A percentile compares a stretch with the other conserved stretches of the same genome.
phyloP scores from a whole-genome alignment of 2,888 invertebrate species.

The Lithophane semibrunnea region DNA sequence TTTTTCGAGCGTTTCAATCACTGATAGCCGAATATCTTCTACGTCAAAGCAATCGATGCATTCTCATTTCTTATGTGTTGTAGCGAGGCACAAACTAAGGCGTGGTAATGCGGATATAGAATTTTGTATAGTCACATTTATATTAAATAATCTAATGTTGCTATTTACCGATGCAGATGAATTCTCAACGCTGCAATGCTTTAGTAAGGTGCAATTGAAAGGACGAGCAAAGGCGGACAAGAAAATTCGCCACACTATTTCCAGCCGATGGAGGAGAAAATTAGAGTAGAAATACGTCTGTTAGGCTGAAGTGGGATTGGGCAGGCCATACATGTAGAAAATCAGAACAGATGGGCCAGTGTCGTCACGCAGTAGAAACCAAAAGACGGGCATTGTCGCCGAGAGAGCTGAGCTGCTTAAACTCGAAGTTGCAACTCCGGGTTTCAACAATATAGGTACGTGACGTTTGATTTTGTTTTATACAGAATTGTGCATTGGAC shows the following conservation, averaged over 20 bases:
- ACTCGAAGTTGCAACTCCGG: no score
- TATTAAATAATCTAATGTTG: conserved; percentile 32
- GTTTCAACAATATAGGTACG: background rate
- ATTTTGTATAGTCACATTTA: conserved; percentile 22
- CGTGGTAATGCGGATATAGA: conserved; percentile 7
- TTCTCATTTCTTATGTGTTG: conserved; percentile 13
- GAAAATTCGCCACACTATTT: background rate
- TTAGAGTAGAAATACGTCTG: no score
- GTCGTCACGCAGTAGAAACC: background rate
- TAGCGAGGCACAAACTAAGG: background rate
- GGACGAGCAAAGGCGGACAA: no score
- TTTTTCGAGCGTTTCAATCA: conserved; percentile 22
- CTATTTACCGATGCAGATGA: conserved; percentile 17
- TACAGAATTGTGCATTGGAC: background rate
- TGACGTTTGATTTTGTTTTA: background rate
- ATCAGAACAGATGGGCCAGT: background rate
- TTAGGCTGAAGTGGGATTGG: no score
- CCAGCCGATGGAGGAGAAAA: background rate
- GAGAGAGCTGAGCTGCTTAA: background rate
- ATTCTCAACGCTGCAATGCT: conserved; percentile 12
- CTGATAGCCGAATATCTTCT: conserved; percentile 49
- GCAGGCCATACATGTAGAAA: no score
- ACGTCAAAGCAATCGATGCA: conserved; percentile 41
- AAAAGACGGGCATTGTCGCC: background rate
- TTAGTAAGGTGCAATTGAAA: background rate